A percentile compares a stretch with the other conserved stretches of the same genome.
Conservation (phyloP, 2,113 vertebrate genomes). For the Psettodes erumei region DNA sequence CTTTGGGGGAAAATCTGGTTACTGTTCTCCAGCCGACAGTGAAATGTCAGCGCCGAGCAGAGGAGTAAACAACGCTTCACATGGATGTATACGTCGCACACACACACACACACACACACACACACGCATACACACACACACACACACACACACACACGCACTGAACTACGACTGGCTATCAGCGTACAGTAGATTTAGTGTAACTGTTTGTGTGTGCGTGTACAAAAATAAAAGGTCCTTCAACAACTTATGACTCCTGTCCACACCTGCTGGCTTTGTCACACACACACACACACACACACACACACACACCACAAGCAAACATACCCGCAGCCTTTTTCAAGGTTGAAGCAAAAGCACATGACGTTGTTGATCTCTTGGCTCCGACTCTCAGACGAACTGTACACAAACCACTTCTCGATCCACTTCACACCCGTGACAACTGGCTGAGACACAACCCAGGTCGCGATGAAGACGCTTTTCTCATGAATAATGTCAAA, state of each 20-base stretch:
- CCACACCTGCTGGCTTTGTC: constrained; percentile 40
- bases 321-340: constrained; percentile 12
- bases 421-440: too few relatives aligned
- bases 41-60: too few relatives aligned
- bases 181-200: not conserved
- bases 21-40: not conserved
- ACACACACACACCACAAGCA: constrained; percentile 16
- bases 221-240: constrained; percentile 56
- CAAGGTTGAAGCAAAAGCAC: constrained; percentile 47
- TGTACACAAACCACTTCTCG: too few relatives aligned
- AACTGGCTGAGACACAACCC: too few relatives aligned
- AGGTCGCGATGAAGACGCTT: too few relatives aligned
- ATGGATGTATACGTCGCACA: too few relatives aligned
- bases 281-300: not conserved
- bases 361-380: constrained; percentile 43
- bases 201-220: constrained; percentile 1
- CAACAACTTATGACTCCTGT: constrained; percentile 34
- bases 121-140: too few relatives aligned
- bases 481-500: too few relatives aligned
- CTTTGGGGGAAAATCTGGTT: too few relatives aligned
- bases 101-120: too few relatives aligned
- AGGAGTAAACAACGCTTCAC: not conserved
- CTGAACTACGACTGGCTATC: too few relatives aligned
- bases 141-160: too few relatives aligned
- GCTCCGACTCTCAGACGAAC: not conserved